Evolutionary conservation across 2,797 vertebrate genomes (phyloP).

Genomic region (Calcarius lapponicus): DNA sequence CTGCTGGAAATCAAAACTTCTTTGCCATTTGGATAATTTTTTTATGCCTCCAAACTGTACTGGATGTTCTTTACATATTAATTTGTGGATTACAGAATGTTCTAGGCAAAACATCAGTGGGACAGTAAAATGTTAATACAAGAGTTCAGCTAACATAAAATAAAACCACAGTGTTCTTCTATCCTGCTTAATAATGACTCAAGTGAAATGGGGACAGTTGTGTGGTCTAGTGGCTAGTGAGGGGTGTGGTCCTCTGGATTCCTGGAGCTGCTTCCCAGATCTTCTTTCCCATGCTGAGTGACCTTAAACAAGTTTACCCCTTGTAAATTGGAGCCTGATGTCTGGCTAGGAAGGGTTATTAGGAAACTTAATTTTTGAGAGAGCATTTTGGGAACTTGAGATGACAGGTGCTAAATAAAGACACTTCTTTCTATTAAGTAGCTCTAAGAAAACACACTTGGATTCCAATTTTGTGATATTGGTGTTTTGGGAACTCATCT

Average conservation of each 20-base stretch:
- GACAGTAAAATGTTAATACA: conserved; percentile 63
- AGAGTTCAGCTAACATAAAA: conserved; percentile 61
- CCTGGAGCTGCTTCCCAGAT: conserved; percentile 50
- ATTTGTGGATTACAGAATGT: conserved; percentile 74
- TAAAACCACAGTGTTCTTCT: conserved; percentile 65
- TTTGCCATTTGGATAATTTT: conserved; percentile 45
- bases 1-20: conserved; percentile 54
- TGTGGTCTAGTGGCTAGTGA: conserved; percentile 68
- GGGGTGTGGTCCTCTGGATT: conserved; percentile 58
- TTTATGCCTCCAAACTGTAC: conserved; percentile 49
- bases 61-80: conserved; percentile 69
- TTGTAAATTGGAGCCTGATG: conserved; percentile 47
- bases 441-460: conserved; percentile 54
- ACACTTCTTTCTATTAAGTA: conserved; percentile 37
- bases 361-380: conserved; percentile 53
- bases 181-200: conserved; percentile 60
- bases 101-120: conserved; percentile 72
- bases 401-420: conserved; percentile 68
- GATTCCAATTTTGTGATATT: conserved; percentile 13
- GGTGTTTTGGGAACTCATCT: conserved; percentile 16
- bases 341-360: conserved; percentile 46
- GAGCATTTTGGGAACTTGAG: conserved; percentile 52
- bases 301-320: conserved; percentile 53
- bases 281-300: conserved; percentile 63
- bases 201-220: conserved; percentile 62